phyloP scores from a whole-genome alignment of 2,888 invertebrate genomes.

The Schizotus pectinicornis region DNA sequence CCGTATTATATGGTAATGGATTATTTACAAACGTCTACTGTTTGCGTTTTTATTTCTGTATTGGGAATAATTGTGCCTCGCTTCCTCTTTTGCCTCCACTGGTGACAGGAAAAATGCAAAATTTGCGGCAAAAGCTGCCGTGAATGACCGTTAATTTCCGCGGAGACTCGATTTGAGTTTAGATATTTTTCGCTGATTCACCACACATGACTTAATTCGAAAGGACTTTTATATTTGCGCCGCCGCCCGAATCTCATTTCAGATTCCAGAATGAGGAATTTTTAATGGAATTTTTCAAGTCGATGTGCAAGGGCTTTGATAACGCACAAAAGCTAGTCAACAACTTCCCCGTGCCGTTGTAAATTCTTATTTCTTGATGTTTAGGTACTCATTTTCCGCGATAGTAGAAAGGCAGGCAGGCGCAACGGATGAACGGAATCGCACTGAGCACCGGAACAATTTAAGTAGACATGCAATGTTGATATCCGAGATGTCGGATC shows the following conservation, averaged over 20 bases:
- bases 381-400: constrained; percentile 21
- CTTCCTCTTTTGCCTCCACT: neutral
- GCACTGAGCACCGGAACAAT: constrained; percentile 32
- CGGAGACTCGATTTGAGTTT: constrained; percentile 22
- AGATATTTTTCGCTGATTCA: constrained; percentile 24
- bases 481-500: constrained; percentile 36
- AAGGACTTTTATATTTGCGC: constrained; percentile 24
- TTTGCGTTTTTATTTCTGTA: too few species aligned
- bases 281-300: constrained; percentile 17
- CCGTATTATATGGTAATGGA: too few species aligned
- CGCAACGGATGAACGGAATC: constrained; percentile 24
- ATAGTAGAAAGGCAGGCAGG: constrained; percentile 17
- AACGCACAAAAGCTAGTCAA: constrained; percentile 5
- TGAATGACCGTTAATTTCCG: constrained; percentile 26
- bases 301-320: constrained; percentile 6
- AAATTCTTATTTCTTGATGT: neutral
- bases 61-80: too few species aligned
- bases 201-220: constrained; percentile 29
- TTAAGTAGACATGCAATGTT: constrained; percentile 39
- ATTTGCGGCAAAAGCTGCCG: constrained; percentile 5
- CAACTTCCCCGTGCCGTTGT: neutral
- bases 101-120: constrained; percentile 10
- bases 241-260: constrained; percentile 20
- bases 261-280: constrained; percentile 14
- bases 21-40: too few species aligned